Evolutionary conservation across 2,888 invertebrate genomes (phyloP).

Genomic region (Lucinisca nassula): DNA sequence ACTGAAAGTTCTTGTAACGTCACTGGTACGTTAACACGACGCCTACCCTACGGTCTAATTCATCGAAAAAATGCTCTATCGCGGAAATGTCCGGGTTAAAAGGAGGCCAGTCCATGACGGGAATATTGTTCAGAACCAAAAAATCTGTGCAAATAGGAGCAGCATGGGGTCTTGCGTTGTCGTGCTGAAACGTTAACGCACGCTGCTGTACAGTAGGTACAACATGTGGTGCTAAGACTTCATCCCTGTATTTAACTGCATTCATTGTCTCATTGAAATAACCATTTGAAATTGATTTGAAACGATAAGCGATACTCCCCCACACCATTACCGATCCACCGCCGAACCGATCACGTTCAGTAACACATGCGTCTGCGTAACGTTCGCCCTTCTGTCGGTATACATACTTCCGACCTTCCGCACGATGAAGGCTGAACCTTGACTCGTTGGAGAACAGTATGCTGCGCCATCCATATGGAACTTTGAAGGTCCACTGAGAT

Average conservation of each 20-base stretch:
- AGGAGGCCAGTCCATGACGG: background rate
- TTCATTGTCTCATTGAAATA: background rate
- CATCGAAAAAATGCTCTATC: background rate
- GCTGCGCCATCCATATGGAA: too few species aligned
- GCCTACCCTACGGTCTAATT: background rate
- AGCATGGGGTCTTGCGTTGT: too few species aligned
- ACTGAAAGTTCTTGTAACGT: too few species aligned
- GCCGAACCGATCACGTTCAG: conserved; percentile 21
- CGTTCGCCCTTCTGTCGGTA: conserved; percentile 11
- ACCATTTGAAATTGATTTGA: background rate
- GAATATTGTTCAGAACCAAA: background rate
- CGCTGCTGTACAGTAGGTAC: too few species aligned
- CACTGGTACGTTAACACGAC: background rate
- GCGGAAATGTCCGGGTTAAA: background rate
- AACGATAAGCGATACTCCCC: background rate
- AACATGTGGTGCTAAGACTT: too few species aligned
- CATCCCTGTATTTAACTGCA: too few species aligned
- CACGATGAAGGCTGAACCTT: background rate
- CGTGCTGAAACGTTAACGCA: too few species aligned
- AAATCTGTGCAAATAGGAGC: too few species aligned
- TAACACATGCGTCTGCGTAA: background rate
- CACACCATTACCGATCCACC: conserved; percentile 53
- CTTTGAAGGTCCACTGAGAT: too few species aligned
- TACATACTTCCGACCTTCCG: background rate
- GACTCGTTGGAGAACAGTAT: background rate